Evolutionary conservation across 2,113 vertebrate species (phyloP).

Genomic region (Platycercus adscitus): DNA sequence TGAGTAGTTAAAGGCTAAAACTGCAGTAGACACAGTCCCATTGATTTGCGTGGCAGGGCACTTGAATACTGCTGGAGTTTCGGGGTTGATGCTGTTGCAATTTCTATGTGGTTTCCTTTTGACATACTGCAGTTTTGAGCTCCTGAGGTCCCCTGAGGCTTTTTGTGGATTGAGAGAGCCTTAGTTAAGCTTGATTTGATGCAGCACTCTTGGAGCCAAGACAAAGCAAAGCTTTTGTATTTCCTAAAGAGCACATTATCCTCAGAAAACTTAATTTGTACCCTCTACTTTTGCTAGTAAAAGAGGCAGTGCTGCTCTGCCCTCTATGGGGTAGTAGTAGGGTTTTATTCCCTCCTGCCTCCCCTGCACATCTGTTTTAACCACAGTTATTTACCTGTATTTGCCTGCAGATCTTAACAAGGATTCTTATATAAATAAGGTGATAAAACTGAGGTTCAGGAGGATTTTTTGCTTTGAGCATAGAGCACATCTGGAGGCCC

Average conservation of each 20-base stretch:
- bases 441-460: conserved; percentile 34
- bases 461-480: conserved; percentile 11
- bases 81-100: not conserved
- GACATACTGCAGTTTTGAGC: not conserved
- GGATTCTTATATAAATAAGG: not conserved
- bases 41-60: not conserved
- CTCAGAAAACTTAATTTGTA: not conserved
- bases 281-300: not conserved
- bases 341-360: not conserved
- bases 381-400: conserved; percentile 53
- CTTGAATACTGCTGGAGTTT: not conserved
- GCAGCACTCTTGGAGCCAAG: conserved; percentile 4
- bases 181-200: conserved; percentile 54
- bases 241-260: not conserved
- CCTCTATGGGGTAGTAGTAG: not conserved
- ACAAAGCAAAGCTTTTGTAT: conserved; percentile 36
- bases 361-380: not conserved
- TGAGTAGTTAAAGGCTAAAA: not conserved
- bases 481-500: not conserved
- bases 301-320: not conserved
- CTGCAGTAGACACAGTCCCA: not conserved
- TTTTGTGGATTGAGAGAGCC: conserved; percentile 4
- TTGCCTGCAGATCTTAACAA: conserved; percentile 21
- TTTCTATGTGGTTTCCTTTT: not conserved
- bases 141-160: not conserved